phyloP scores from a whole-genome alignment of 2,888 invertebrate genomes.

The Nemoura dubitans region DNA sequence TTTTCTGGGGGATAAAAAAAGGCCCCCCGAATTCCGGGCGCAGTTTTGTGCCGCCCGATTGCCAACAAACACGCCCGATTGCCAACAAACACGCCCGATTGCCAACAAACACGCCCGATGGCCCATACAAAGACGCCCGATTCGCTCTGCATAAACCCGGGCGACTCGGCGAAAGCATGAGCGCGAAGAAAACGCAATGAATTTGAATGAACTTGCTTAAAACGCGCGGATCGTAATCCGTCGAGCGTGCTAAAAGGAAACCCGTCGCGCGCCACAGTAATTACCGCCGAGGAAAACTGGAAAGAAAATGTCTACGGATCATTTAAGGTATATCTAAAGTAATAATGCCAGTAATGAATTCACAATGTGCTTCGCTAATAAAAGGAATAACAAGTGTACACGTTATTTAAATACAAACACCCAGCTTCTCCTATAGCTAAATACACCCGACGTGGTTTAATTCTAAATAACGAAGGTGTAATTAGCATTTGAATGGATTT shows the following conservation, averaged over 20 bases:
- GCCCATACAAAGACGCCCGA: too few relatives aligned
- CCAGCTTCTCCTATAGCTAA: background rate
- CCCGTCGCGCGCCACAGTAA: background rate
- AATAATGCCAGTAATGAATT: constrained; percentile 36
- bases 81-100: too few relatives aligned
- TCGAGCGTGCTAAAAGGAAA: background rate
- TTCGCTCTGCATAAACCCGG: too few relatives aligned
- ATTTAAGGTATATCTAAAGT: constrained; percentile 13
- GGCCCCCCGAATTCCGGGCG: too few relatives aligned
- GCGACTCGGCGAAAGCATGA: background rate
- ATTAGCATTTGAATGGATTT: constrained; percentile 40
- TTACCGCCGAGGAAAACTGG: background rate
- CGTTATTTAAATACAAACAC: background rate
- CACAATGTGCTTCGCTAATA: constrained; percentile 23
- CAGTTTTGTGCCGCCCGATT: too few relatives aligned
- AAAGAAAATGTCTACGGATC: constrained; percentile 27
- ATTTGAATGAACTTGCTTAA: background rate
- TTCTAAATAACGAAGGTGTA: constrained; percentile 30
- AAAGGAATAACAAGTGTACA: constrained; percentile 40
- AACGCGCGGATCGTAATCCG: background rate
- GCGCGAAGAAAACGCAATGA: background rate
- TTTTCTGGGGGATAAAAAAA: too few relatives aligned
- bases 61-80: too few relatives aligned
- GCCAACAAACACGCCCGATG: too few relatives aligned
- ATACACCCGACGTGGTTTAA: background rate